Evolutionary conservation across 2,888 invertebrate genomes (phyloP).

Genomic region (Lycia hirtaria): DNA sequence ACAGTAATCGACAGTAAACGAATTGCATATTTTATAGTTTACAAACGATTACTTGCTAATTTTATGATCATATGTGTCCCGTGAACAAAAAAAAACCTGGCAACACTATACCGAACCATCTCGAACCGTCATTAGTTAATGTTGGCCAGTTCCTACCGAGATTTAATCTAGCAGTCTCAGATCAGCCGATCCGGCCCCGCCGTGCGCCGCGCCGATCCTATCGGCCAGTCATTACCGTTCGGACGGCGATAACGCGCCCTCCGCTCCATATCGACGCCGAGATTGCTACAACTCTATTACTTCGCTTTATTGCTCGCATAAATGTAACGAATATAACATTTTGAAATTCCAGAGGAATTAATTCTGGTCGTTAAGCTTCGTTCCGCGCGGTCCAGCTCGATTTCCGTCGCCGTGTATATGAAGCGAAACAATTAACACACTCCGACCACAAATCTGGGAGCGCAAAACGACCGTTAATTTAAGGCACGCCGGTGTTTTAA

Average conservation of each 20-base stretch:
- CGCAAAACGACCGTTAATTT: conserved; percentile 53
- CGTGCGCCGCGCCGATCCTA: conserved; percentile 57
- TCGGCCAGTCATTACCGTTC: conserved; percentile 67
- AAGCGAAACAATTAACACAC: conserved; percentile 67
- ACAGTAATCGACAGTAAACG: no score
- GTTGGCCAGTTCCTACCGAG: conserved; percentile 70
- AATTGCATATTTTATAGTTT: no score
- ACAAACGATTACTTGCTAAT: no score
- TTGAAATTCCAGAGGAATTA: conserved; percentile 41
- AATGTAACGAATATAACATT: conserved; percentile 44
- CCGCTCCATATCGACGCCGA: conserved; percentile 47
- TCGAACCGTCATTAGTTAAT: conserved; percentile 75
- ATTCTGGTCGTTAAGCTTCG: conserved; percentile 43
- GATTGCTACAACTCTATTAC: conserved; percentile 64
- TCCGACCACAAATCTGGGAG: conserved; percentile 58
- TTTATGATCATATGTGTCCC: no score
- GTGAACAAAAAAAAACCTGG: no score
- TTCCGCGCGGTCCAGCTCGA: conserved; percentile 54
- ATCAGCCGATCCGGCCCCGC: conserved; percentile 64
- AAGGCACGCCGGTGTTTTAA: conserved; percentile 58
- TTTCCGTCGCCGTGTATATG: conserved; percentile 52
- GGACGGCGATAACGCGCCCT: conserved; percentile 60
- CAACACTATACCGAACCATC: conserved; percentile 51
- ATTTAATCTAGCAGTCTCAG: conserved; percentile 68
- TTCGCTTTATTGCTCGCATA: conserved; percentile 50